Percentiles rank a stretch among this genome's conserved stretches.
These are phyloP conservation scores for Hirtodrosophila trivittata DNA, from an alignment of 2,888 invertebrate species.

Conservation along the genomic window DNA sequence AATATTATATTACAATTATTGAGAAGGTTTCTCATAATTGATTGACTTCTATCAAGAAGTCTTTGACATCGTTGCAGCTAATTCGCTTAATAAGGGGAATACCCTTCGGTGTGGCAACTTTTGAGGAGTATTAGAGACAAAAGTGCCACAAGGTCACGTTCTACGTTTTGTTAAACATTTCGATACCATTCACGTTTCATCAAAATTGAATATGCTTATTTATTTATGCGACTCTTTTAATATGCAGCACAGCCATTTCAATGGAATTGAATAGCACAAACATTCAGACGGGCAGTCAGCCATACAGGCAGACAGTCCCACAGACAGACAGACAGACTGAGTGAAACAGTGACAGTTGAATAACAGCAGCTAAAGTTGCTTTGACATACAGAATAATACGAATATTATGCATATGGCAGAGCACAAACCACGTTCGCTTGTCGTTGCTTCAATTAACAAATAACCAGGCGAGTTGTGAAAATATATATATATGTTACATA, in stretches of 20 bases:
- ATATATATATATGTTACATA: constrained; percentile 7
- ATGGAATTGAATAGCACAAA: constrained; percentile 60
- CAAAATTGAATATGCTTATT: constrained; percentile 77
- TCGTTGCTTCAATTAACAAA: constrained; percentile 48
- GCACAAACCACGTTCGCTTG: constrained; percentile 19
- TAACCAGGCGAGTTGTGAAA: constrained; percentile 32
- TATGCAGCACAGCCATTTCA: constrained; percentile 61
- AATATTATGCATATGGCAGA: constrained; percentile 30
- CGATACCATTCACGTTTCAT: constrained; percentile 75
- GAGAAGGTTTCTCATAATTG: no score
- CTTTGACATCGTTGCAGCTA: no score
- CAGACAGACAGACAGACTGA: constrained; percentile 1
- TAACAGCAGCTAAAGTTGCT: constrained; percentile 21
- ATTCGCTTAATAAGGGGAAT: no score
- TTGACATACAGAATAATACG: constrained; percentile 23
- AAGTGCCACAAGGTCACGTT: constrained; percentile 66
- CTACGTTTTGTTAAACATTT: constrained; percentile 70
- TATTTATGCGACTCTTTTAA: constrained; percentile 74
- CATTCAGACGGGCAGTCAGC: not conserved
- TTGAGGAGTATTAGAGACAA: not conserved
- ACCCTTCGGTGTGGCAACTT: no score
- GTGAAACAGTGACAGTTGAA: not conserved
- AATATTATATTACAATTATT: no score
- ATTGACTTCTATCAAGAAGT: no score
- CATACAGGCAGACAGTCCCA: constrained; percentile 1